Evolutionary conservation across 2,888 invertebrate species (phyloP).

Genomic region (Hydriomena furcata): DNA sequence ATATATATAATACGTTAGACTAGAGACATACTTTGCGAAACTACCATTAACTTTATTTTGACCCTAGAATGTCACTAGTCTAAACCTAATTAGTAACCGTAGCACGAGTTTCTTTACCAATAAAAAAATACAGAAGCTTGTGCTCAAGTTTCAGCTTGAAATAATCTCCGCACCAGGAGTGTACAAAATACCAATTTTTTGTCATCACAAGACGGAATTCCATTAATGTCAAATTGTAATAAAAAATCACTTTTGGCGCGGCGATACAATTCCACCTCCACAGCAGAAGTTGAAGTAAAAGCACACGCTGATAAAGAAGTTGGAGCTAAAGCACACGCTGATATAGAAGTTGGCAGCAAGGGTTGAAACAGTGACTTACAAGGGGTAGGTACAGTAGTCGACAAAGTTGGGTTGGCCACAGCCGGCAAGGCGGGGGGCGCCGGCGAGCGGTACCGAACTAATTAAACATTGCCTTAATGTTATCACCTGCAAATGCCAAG

Average conservation of each 20-base stretch:
- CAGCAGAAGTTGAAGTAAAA: slow-evolving; percentile 1
- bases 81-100: too few relatives aligned
- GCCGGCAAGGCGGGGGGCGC: slow-evolving; percentile 41
- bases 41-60: too few relatives aligned
- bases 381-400: slow-evolving; percentile 57
- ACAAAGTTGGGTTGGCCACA: slow-evolving; percentile 54
- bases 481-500: slow-evolving; percentile 81
- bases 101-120: too few relatives aligned
- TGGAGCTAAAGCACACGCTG: slow-evolving; percentile 10
- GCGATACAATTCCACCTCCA: not conserved
- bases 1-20: too few relatives aligned
- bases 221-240: too few relatives aligned
- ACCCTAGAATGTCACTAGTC: too few relatives aligned
- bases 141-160: not conserved
- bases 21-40: too few relatives aligned
- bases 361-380: slow-evolving; percentile 59
- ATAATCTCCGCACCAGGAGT: not conserved
- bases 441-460: slow-evolving; percentile 77
- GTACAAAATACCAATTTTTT: too few relatives aligned
- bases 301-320: slow-evolving; percentile 1
- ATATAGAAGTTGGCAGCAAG: not conserved
- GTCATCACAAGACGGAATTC: too few relatives aligned
- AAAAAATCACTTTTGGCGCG: not conserved
- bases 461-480: slow-evolving; percentile 81
- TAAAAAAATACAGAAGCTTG: too few relatives aligned